A percentile compares a stretch with the other conserved stretches of the same genome.
Evolutionary conservation across 2,113 vertebrate species (phyloP).

Genomic region (Phyllopteryx taeniolatus): DNA sequence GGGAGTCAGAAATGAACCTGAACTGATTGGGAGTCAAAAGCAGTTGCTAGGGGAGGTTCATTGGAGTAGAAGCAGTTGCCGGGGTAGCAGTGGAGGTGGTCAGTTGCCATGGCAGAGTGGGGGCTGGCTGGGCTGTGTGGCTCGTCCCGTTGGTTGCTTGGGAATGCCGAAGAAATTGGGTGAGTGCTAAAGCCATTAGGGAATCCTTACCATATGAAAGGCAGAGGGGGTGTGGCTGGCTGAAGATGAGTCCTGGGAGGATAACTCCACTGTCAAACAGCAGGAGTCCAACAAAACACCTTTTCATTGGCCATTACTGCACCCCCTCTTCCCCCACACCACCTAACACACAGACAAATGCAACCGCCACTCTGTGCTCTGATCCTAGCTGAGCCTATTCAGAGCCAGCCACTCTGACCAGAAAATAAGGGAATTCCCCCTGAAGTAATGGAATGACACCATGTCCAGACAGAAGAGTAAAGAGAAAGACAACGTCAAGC

Average conservation of each 20-base stretch:
- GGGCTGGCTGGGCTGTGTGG: constrained; percentile 15
- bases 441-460: constrained; percentile 69
- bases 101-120: constrained; percentile 45
- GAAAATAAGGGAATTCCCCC: constrained; percentile 56
- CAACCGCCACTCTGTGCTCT: constrained; percentile 31
- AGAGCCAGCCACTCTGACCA: constrained; percentile 43
- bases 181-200: constrained; percentile 78
- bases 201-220: constrained; percentile 83
- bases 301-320: constrained; percentile 66
- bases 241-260: constrained; percentile 79
- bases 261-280: constrained; percentile 78
- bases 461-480: constrained; percentile 49
- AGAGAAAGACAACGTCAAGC: constrained; percentile 23
- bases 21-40: constrained; percentile 73
- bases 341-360: constrained; percentile 18
- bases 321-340: constrained; percentile 9
- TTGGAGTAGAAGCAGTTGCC: constrained; percentile 71
- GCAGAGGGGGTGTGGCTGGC: constrained; percentile 71
- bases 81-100: constrained; percentile 47
- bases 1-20: constrained; percentile 64
- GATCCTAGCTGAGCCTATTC: constrained; percentile 42
- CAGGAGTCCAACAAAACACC: constrained; percentile 78
- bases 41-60: constrained; percentile 69
- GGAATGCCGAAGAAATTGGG: constrained; percentile 46
- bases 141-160: constrained; percentile 34